Conservation (phyloP, 2,797 vertebrate genomes). For the Oreortyx pictus region DNA sequence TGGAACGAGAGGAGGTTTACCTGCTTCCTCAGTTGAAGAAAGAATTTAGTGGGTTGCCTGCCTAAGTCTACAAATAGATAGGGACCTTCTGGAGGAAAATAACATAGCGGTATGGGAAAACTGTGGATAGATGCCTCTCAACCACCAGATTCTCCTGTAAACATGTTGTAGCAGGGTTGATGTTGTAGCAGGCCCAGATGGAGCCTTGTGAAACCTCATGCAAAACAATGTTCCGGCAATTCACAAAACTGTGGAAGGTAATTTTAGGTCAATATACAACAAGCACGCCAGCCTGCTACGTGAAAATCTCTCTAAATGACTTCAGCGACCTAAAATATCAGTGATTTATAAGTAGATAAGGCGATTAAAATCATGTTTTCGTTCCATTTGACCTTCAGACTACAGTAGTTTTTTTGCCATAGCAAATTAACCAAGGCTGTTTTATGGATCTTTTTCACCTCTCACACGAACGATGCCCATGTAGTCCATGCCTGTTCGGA, state of each 20-base stretch:
- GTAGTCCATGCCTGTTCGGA: background rate
- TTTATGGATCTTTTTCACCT: background rate
- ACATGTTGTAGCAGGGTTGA: background rate
- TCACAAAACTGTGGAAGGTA: background rate
- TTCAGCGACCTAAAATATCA: constrained; percentile 11
- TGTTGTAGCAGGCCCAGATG: background rate
- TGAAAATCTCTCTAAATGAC: constrained; percentile 46
- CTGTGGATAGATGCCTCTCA: background rate
- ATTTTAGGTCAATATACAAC: constrained; percentile 40
- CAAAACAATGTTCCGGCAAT: background rate
- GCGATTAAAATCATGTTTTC: constrained; percentile 57
- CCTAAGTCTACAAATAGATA: rapidly evolving
- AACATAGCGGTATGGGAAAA: background rate
- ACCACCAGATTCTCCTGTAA: background rate
- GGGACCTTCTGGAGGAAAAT: background rate
- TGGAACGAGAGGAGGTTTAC: background rate
- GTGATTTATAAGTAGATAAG: constrained; percentile 64
- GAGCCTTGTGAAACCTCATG: background rate
- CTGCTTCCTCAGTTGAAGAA: background rate
- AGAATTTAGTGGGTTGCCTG: background rate
- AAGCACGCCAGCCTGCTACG: constrained; percentile 26
- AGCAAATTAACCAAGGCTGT: constrained; percentile 16
- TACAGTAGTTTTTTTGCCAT: background rate
- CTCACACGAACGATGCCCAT: background rate
- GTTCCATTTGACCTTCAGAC: constrained; percentile 59